Percentiles rank a stretch among this genome's conserved stretches.
Evolutionary conservation across 2,113 vertebrate species (phyloP).

Genomic region (Chaetorhynchus papuensis): DNA sequence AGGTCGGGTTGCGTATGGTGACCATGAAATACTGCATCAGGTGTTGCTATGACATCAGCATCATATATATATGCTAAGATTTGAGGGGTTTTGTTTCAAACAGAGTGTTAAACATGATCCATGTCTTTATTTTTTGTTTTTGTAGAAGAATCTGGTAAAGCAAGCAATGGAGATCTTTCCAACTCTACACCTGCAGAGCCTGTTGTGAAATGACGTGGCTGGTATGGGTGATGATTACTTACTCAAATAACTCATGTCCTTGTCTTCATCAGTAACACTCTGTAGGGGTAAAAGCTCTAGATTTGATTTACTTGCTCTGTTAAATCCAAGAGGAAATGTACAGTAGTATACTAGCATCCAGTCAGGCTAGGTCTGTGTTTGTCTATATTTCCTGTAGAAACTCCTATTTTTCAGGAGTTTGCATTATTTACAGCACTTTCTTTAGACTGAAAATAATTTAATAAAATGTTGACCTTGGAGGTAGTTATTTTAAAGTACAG

Average conservation of each 20-base stretch:
- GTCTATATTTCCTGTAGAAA: neutral
- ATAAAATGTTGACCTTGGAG: neutral
- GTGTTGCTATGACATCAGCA: neutral
- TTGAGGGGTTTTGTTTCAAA: neutral
- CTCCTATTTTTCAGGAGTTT: conserved; percentile 38
- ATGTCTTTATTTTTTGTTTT: neutral
- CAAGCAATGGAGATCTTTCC: conserved; percentile 58
- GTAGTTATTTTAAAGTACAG: neutral
- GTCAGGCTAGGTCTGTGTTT: neutral
- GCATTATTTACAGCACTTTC: conserved; percentile 14
- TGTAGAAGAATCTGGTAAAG: conserved; percentile 73
- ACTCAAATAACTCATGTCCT: neutral
- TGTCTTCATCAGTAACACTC: neutral
- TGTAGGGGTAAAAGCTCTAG: neutral
- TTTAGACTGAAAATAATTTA: conserved; percentile 7
- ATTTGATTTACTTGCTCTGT: conserved; percentile 1
- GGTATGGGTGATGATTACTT: neutral
- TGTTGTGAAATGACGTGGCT: conserved; percentile 68
- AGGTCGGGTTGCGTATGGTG: neutral
- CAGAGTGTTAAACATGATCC: neutral
- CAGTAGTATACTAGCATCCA: neutral
- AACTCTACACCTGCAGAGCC: conserved; percentile 59
- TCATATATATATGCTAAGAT: too few relatives aligned
- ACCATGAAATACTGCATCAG: too few relatives aligned
- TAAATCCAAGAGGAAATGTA: neutral